Percentiles rank a stretch among this genome's conserved stretches.
These are phyloP conservation scores for Stictonetta naevosa DNA, from an alignment of 2,113 vertebrate genomes.

Conservation along the genomic window DNA sequence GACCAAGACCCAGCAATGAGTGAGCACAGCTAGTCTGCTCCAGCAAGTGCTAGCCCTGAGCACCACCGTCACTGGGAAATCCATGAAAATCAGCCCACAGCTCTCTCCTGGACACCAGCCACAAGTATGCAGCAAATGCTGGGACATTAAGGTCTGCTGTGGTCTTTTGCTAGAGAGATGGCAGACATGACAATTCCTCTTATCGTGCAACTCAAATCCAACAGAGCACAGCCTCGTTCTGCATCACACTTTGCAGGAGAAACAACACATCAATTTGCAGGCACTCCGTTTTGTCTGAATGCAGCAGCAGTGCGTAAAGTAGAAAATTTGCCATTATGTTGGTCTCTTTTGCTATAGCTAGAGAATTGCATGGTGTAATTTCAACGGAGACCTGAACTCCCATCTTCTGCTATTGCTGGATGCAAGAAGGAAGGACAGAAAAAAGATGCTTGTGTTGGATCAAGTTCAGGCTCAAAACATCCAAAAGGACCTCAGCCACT, in stretches of 20 bases:
- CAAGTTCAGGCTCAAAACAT: not conserved
- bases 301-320: not conserved
- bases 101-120: not conserved
- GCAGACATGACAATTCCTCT: not conserved
- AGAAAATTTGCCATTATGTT: not conserved
- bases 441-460: not conserved
- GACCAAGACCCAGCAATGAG: not conserved
- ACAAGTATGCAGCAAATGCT: not conserved
- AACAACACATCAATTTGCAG: not conserved
- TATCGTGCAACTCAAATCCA: not conserved
- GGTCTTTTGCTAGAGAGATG: not conserved
- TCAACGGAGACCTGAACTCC: not conserved
- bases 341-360: not conserved
- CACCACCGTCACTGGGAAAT: not conserved
- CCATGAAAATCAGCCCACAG: not conserved
- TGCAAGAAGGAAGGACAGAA: not conserved
- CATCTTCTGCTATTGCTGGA: not conserved
- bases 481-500: not conserved
- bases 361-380: not conserved
- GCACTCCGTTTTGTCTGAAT: not conserved
- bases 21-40: not conserved
- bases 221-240: fast-evolving
- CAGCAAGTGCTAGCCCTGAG: not conserved
- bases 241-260: fast-evolving
- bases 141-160: not conserved